Evolutionary conservation across 1,140 invertebrate genomes (phyloP).

Genomic region (Drosophila guanche): DNA sequence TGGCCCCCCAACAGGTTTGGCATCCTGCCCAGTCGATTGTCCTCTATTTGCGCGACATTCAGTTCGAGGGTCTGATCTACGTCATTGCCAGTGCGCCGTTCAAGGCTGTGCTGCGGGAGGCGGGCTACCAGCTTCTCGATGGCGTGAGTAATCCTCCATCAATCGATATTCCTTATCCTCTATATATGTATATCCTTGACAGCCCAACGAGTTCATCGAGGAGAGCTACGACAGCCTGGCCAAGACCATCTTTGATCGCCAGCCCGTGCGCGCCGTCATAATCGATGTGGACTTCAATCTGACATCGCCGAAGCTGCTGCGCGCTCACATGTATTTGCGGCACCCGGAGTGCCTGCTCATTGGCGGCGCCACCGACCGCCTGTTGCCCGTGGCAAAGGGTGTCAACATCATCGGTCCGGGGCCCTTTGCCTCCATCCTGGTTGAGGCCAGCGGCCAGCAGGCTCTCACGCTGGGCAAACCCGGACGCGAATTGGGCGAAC

Average conservation of each 20-base stretch:
- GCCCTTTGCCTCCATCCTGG: conserved; percentile 84
- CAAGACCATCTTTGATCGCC: conserved; percentile 75
- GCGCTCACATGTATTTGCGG: conserved; percentile 84
- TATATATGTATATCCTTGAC: neutral
- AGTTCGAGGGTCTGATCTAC: conserved; percentile 84
- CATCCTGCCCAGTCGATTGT: conserved; percentile 81
- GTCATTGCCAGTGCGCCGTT: conserved; percentile 74
- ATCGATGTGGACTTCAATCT: conserved; percentile 85
- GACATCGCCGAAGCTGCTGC: conserved; percentile 83
- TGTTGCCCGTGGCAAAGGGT: conserved; percentile 78
- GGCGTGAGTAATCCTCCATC: conserved; percentile 83
- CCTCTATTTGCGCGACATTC: conserved; percentile 83
- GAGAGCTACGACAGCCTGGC: conserved; percentile 78
- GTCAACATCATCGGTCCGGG: conserved; percentile 82
- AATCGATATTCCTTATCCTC: neutral
- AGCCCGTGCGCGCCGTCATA: conserved; percentile 84
- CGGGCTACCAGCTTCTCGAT: conserved; percentile 83
- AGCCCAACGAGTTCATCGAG: conserved; percentile 83
- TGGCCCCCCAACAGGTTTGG: conserved; percentile 73
- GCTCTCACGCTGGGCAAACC: conserved; percentile 85
- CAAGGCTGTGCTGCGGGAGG: conserved; percentile 70
- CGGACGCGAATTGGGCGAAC: conserved; percentile 83
- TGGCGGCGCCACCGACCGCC: conserved; percentile 84
- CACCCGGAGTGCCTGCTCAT: conserved; percentile 84
- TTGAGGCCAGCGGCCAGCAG: conserved; percentile 76